Percentiles rank a stretch among this genome's conserved stretches.
Evolutionary conservation across 2,797 vertebrate genomes (phyloP).

Genomic region (Pipistrellus pipistrellus): DNA sequence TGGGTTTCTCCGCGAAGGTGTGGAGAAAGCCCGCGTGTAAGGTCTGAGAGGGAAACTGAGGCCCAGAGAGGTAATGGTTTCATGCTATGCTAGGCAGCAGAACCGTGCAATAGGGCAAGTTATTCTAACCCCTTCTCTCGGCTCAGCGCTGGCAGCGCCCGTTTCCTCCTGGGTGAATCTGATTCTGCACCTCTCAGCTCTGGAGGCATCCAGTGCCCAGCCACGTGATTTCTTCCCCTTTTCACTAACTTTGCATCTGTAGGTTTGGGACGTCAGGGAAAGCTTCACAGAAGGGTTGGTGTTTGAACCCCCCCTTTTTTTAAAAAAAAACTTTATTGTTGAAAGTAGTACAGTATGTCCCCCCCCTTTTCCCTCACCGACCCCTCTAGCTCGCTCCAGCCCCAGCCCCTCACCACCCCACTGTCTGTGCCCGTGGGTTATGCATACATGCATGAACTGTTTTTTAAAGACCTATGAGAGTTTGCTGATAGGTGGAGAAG

Average conservation of each 20-base stretch:
- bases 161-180: not conserved
- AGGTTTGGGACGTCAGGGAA: slow-evolving; percentile 7
- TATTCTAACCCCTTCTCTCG: not conserved
- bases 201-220: not conserved
- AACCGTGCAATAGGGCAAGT: not conserved
- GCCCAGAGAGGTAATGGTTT: not conserved
- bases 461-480: slow-evolving; percentile 15
- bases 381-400: too few species aligned
- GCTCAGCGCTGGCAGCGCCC: not conserved
- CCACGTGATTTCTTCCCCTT: not conserved
- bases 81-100: not conserved
- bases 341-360: too few species aligned
- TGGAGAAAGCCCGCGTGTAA: not conserved
- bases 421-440: too few species aligned
- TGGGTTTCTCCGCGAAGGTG: not conserved
- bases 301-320: not conserved
- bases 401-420: too few species aligned
- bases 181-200: not conserved
- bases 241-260: not conserved
- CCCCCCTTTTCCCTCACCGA: too few species aligned
- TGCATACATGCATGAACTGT: not conserved
- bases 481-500: slow-evolving; percentile 48
- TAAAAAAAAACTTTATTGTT: too few species aligned
- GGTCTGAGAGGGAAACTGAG: not conserved
- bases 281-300: not conserved